Evolutionary conservation across 2,888 invertebrate species (phyloP), one percentile per base, ranked within the genome.

Genomic region (Lissonota sp.): DNA sequence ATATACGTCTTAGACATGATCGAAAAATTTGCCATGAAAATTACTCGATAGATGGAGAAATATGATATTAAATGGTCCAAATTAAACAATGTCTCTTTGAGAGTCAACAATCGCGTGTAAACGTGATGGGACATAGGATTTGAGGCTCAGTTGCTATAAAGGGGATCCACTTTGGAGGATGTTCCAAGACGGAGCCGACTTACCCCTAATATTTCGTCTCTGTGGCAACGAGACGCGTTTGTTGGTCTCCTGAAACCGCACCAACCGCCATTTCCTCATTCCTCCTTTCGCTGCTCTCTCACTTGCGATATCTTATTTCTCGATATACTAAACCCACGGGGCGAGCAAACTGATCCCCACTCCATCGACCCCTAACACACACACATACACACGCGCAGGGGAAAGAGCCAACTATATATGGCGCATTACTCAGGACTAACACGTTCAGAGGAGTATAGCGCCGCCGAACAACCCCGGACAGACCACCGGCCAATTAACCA

Each of bases 401-500:
- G 26, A 26, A 3, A 3, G 26, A 26, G 3, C 26, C 37, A 55
- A 78, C 71, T 57, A 67, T 26, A 67, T 26, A 26, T 26, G 26
- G 75, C 73, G 73, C 81, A 82, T 82, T 82, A 82, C 78, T 82
- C 81, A 82, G 75, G 81, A 82, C 81, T 82, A 82, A 79, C 81
- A 75, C 78, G 81, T 82, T 62, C 71, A 79, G 26, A 26, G 67
- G 67, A 69, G 73, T 55, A n/a, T n/a, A 64, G 70, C 70, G 8
- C 64, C 64, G 57, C 71, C 75, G 74, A 82, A 82, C 81, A 79
- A 82, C 78, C 81, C 81, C 81, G 75, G 75, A 82, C 78, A 79
- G 81, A 82, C 81, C 81, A 79, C 81, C 67, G 79, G 81, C 81
- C 81, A 82, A 82, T 82, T 82, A 82, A 82, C 81, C 78, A 82